These are phyloP conservation scores for Tetranychus cinnabarinus DNA, from an alignment of 1,140 invertebrate genomes.

Conservation along the genomic window DNA sequence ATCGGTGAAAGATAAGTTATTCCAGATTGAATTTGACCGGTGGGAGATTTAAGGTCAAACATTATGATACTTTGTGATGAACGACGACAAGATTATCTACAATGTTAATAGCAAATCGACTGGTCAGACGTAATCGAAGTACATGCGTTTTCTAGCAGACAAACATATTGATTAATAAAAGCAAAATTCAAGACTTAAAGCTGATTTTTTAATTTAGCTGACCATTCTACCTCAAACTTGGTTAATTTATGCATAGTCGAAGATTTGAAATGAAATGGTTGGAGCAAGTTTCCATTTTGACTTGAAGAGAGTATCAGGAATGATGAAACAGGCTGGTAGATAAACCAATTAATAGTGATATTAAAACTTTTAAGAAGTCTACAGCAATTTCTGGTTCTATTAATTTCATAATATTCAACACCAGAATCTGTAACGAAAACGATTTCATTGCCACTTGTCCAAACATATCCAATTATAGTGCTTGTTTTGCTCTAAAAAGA, in stretches of 20 bases:
- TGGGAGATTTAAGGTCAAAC: constrained; percentile 43
- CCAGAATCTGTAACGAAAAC: constrained; percentile 70
- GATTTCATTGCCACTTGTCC: constrained; percentile 63
- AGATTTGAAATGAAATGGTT: constrained; percentile 55
- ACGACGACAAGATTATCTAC: constrained; percentile 79
- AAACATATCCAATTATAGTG: constrained; percentile 67
- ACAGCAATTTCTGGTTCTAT: constrained; percentile 48
- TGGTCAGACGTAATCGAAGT: constrained; percentile 45
- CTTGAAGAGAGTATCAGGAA: constrained; percentile 57
- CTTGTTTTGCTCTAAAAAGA: constrained; percentile 39
- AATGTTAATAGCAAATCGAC: constrained; percentile 75
- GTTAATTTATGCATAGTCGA: constrained; percentile 58
- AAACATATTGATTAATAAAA: constrained; percentile 36
- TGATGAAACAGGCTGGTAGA: constrained; percentile 34
- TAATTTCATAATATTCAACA: constrained; percentile 64
- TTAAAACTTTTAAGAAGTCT: constrained; percentile 50
- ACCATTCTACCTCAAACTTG: constrained; percentile 65
- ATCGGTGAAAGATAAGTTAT: constrained; percentile 49
- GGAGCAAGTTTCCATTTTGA: constrained; percentile 45
- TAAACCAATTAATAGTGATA: constrained; percentile 56
- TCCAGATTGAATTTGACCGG: constrained; percentile 44
- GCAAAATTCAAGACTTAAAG: constrained; percentile 64
- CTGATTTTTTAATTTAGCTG: constrained; percentile 26
- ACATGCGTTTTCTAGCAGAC: constrained; percentile 36
- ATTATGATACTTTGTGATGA: constrained; percentile 70